A percentile compares a stretch with the other conserved stretches of the same genome.
These are phyloP conservation scores for Imbricaverruca yamaguchii DNA, from an alignment of 2,888 invertebrate species.

Conservation along the genomic window DNA sequence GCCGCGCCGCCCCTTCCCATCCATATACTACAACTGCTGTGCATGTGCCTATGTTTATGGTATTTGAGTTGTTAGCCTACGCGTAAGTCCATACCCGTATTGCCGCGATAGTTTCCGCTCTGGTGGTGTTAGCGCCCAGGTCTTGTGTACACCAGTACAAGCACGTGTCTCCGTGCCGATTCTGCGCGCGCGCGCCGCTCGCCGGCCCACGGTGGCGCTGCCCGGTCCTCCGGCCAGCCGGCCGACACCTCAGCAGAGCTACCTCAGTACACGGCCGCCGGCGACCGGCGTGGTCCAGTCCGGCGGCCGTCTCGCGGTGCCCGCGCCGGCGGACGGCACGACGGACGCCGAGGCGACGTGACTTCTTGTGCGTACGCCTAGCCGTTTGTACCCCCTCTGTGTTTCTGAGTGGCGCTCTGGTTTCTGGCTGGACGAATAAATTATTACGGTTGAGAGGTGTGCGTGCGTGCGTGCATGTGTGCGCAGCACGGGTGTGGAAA, in stretches of 20 bases:
- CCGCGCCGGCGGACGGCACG: background rate
- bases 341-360: background rate
- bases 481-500: no score
- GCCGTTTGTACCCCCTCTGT: background rate
- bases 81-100: background rate
- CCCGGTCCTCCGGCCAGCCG: background rate
- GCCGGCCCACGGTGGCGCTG: background rate
- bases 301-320: background rate
- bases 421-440: constrained; percentile 17
- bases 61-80: constrained; percentile 5
- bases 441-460: background rate
- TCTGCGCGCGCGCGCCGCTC: background rate
- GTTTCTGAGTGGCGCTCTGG: constrained; percentile 6
- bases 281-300: background rate
- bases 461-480: no score
- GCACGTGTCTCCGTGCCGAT: background rate
- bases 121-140: background rate
- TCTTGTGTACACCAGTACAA: background rate
- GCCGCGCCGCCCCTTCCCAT: constrained; percentile 23
- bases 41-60: constrained; percentile 22
- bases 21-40: background rate
- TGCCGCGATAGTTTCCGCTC: background rate
- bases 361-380: background rate
- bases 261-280: background rate
- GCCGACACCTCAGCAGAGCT: background rate